Conservation (phyloP, 2,797 vertebrate genomes). For the Hypotaenidia okinawae region DNA sequence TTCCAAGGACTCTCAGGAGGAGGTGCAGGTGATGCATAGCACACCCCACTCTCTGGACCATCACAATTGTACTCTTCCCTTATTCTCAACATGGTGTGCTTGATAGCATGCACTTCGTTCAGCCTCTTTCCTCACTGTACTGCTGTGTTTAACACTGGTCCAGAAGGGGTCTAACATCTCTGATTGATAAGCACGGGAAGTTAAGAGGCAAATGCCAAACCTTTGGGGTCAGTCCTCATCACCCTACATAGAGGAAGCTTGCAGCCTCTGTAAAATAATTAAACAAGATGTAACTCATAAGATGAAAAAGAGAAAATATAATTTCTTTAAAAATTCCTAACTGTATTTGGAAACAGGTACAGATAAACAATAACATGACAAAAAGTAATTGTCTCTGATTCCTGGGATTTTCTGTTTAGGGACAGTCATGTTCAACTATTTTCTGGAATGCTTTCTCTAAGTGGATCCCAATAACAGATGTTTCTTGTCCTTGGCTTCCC, state of each 20-base stretch:
- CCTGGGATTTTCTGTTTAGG: background rate
- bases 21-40: background rate
- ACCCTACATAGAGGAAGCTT: background rate
- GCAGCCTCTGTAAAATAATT: background rate
- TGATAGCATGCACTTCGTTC: background rate
- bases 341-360: background rate
- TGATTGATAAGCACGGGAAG: background rate
- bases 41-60: background rate
- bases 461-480: background rate
- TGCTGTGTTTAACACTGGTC: background rate
- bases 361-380: background rate
- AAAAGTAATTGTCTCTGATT: background rate
- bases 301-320: background rate
- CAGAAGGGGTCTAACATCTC: background rate
- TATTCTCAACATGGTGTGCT: background rate
- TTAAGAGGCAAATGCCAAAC: background rate
- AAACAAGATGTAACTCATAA: background rate
- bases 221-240: background rate
- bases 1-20: background rate
- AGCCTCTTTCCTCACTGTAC: background rate
- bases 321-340: background rate
- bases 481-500: background rate
- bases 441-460: background rate
- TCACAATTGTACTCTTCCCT: background rate
- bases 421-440: background rate